A percentile compares a stretch with the other conserved stretches of the same genome.
phyloP scores from a whole-genome alignment of 2,113 vertebrate genomes.

The Cromileptes altivelis region DNA sequence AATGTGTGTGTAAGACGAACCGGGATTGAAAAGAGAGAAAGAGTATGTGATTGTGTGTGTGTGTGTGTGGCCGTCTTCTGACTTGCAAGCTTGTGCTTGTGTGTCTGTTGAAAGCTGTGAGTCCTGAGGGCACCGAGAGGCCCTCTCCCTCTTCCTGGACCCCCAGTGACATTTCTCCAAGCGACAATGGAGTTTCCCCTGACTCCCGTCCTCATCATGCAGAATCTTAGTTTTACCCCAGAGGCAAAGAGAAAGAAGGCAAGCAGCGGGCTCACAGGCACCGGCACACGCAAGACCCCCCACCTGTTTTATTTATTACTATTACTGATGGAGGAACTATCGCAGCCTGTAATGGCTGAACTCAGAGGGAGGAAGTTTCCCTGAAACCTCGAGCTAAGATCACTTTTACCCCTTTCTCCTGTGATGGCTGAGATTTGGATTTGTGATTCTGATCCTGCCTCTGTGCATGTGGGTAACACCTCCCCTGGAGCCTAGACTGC shows the following conservation, averaged over 20 bases:
- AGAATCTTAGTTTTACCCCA: constrained; percentile 61
- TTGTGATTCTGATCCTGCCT: constrained; percentile 49
- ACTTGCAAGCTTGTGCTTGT: constrained; percentile 51
- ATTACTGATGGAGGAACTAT: constrained; percentile 31
- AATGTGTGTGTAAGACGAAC: constrained; percentile 23
- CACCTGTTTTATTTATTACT: constrained; percentile 47
- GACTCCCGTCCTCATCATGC: constrained; percentile 50
- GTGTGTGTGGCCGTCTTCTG: constrained; percentile 50
- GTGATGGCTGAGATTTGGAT: constrained; percentile 53
- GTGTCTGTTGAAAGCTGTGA: constrained; percentile 58
- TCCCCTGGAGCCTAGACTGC: constrained; percentile 39
- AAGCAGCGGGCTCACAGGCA: constrained; percentile 51
- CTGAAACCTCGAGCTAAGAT: constrained; percentile 32
- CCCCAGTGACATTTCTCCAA: constrained; percentile 58
- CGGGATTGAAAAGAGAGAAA: constrained; percentile 20
- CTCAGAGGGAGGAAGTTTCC: constrained; percentile 38
- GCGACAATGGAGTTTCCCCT: constrained; percentile 45
- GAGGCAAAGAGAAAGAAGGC: constrained; percentile 55
- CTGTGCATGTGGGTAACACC: constrained; percentile 47
- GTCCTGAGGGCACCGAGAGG: constrained; percentile 49
- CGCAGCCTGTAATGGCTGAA: constrained; percentile 28
- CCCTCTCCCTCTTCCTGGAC: constrained; percentile 54
- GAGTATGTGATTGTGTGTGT: constrained; percentile 40
- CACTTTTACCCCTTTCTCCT: constrained; percentile 40
- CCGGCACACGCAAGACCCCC: constrained; percentile 32